Conservation (phyloP, 2,797 vertebrate genomes). For the Bryconaethiops microstoma region DNA sequence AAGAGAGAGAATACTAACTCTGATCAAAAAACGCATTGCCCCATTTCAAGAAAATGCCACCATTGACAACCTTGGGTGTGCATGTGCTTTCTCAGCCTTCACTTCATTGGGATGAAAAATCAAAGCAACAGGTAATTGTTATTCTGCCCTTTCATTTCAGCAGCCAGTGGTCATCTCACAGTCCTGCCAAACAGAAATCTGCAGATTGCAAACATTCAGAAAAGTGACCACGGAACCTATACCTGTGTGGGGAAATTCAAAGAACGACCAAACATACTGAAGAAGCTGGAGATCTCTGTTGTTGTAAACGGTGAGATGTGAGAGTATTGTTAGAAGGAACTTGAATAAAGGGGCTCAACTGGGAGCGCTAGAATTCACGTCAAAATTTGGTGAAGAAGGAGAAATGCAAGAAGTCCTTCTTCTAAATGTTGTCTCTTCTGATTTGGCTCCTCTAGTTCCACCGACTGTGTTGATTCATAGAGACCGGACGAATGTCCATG, state of each 20-base stretch:
- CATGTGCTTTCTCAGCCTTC: conserved; percentile 26
- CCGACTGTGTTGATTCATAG: conserved; percentile 64
- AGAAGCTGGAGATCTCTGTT: conserved; percentile 61
- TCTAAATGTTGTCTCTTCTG: not conserved
- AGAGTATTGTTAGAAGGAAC: not conserved
- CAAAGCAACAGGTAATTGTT: not conserved
- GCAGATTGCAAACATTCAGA: conserved; percentile 61
- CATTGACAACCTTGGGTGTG: conserved; percentile 46
- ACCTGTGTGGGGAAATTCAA: conserved; percentile 68
- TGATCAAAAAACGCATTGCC: not conserved
- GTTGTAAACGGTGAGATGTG: conserved; percentile 72
- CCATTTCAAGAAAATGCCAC: conserved; percentile 39
- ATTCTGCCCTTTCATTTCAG: not conserved
- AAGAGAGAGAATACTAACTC: not conserved
- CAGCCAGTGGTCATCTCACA: conserved; percentile 56
- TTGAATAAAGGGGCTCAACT: too few species aligned
- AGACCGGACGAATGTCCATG: conserved; percentile 64
- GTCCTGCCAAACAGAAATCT: conserved; percentile 63
- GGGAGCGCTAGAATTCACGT: not conserved
- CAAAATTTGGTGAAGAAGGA: not conserved
- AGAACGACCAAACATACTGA: conserved; percentile 29
- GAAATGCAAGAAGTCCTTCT: not conserved
- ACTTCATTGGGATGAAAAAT: not conserved
- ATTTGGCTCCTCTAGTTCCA: conserved; percentile 63
- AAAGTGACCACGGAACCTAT: conserved; percentile 71